Conservation (phyloP, 2,888 invertebrate species). For the Drosophila hamatofila region DNA sequence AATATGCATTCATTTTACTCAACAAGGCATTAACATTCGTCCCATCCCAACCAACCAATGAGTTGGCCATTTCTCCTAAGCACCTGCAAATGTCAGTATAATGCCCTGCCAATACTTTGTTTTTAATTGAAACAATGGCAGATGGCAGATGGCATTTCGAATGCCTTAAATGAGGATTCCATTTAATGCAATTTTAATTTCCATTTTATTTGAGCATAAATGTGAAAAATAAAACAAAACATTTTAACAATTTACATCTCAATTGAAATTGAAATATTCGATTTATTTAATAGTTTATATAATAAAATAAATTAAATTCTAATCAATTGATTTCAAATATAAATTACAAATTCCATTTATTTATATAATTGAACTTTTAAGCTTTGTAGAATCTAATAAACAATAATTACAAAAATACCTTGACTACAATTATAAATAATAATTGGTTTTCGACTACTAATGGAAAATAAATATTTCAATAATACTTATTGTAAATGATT, state of each 20-base stretch:
- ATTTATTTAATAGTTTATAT: background rate
- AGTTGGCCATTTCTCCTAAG: background rate
- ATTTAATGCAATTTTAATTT: constrained; percentile 24
- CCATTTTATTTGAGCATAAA: background rate
- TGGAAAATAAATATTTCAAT: background rate
- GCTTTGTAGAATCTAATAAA: background rate
- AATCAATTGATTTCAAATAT: background rate
- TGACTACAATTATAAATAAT: background rate
- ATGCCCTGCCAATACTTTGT: constrained; percentile 36
- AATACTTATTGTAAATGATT: no score
- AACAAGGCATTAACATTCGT: constrained; percentile 37
- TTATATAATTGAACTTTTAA: background rate
- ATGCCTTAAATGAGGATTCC: constrained; percentile 8
- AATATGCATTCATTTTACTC: constrained; percentile 73
- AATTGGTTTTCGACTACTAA: background rate
- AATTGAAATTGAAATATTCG: background rate
- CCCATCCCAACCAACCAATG: background rate
- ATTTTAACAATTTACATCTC: background rate
- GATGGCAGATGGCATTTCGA: background rate
- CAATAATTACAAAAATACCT: background rate
- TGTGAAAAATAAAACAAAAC: no score
- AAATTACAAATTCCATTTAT: background rate
- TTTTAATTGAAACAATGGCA: constrained; percentile 38
- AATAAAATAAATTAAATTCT: background rate
- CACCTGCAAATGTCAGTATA: constrained; percentile 32